Conservation (phyloP, 2,113 vertebrate genomes). For the Hydrolagus affinis region DNA sequence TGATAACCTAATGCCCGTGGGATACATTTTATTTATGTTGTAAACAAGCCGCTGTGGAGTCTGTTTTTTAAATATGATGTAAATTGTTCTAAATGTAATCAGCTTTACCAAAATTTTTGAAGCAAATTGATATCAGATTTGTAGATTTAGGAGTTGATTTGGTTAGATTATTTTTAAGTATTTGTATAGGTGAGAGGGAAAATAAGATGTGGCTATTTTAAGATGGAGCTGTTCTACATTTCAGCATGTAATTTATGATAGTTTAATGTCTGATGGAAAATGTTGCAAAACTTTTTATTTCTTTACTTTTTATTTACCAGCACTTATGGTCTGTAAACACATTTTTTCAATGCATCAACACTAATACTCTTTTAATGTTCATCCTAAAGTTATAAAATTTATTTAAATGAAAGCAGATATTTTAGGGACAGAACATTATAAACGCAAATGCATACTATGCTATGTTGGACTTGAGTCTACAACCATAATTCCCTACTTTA, state of each 20-base stretch:
- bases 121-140: neutral
- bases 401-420: neutral
- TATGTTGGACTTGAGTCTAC: neutral
- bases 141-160: too few relatives aligned
- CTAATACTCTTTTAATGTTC: too few relatives aligned
- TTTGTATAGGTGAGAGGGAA: neutral
- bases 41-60: neutral
- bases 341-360: too few relatives aligned
- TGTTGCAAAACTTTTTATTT: neutral
- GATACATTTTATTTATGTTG: neutral
- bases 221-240: neutral
- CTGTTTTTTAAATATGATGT: neutral
- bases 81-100: neutral
- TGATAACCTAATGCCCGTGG: neutral
- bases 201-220: neutral
- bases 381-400: neutral
- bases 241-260: neutral
- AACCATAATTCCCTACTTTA: neutral
- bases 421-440: neutral
- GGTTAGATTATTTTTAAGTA: too few relatives aligned
- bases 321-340: too few relatives aligned
- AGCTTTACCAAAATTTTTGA: conserved; percentile 20
- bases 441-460: neutral
- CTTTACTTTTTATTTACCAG: too few relatives aligned
- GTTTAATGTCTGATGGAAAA: neutral